A percentile compares a stretch with the other conserved stretches of the same genome.
phyloP scores from a whole-genome alignment of 2,113 vertebrate genomes.

The Myotis yumanensis region DNA sequence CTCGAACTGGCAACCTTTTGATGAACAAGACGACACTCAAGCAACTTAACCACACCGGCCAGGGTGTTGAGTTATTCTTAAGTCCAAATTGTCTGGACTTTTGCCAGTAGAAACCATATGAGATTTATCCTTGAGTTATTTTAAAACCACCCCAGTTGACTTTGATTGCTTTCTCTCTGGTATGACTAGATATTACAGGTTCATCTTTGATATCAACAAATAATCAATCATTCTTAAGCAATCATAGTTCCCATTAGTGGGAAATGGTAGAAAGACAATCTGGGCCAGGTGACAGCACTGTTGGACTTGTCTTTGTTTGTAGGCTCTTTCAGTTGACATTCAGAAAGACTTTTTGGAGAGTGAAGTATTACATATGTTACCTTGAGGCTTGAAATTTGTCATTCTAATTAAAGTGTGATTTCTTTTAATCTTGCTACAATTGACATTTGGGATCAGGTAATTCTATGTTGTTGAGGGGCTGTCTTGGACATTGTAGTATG shows the following conservation, averaged over 20 bases:
- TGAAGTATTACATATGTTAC: not conserved
- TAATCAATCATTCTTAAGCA: not conserved
- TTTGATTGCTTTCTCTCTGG: not conserved
- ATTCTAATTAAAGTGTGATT: not conserved
- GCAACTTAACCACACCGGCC: too few relatives aligned
- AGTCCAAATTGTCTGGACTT: not conserved
- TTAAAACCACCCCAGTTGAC: not conserved
- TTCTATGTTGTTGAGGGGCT: not conserved
- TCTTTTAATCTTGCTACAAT: not conserved
- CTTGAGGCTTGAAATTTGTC: not conserved
- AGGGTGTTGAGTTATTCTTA: not conserved
- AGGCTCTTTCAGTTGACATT: not conserved
- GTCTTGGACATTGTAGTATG: not conserved
- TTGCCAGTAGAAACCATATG: not conserved
- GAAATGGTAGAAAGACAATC: not conserved
- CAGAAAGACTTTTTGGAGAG: not conserved
- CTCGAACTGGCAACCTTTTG: too few relatives aligned
- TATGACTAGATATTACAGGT: not conserved
- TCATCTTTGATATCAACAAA: not conserved
- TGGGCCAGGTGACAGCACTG: not conserved
- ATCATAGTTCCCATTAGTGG: not conserved
- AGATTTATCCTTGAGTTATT: not conserved
- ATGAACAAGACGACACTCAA: too few relatives aligned
- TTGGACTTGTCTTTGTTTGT: not conserved
- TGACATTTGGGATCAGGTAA: not conserved